phyloP scores from a whole-genome alignment of 2,888 invertebrate genomes.

The Orthosia incerta region DNA sequence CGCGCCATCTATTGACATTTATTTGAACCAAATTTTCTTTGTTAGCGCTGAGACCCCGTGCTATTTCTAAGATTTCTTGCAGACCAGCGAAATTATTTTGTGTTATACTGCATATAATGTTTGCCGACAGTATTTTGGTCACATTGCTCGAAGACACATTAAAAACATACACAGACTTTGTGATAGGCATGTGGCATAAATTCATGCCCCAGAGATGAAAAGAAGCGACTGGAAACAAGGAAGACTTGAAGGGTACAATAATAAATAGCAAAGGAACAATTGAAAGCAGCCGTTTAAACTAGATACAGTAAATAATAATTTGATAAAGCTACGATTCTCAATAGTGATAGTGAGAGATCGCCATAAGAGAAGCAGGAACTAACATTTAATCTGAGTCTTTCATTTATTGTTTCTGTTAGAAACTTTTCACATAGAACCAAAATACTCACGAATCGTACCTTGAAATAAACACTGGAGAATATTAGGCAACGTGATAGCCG shows the following conservation, averaged over 20 bases:
- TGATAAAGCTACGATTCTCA: neutral
- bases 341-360: neutral
- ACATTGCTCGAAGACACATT: neutral
- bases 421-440: neutral
- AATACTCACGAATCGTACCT: slow-evolving; percentile 29
- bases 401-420: neutral
- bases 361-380: neutral
- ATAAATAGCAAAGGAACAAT: no score
- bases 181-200: neutral
- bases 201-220: no score
- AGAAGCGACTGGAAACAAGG: neutral
- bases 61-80: neutral
- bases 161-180: neutral
- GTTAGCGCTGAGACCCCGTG: no score
- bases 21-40: no score
- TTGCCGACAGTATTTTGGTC: neutral
- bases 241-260: neutral
- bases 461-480: slow-evolving; percentile 44
- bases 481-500: slow-evolving; percentile 49
- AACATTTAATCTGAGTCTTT: neutral
- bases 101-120: neutral
- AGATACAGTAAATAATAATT: neutral
- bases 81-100: neutral
- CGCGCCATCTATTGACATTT: no score
- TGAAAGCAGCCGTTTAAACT: neutral